These are phyloP conservation scores for Eidolon helvum DNA, from an alignment of 2,113 vertebrate species.

Conservation along the genomic window DNA sequence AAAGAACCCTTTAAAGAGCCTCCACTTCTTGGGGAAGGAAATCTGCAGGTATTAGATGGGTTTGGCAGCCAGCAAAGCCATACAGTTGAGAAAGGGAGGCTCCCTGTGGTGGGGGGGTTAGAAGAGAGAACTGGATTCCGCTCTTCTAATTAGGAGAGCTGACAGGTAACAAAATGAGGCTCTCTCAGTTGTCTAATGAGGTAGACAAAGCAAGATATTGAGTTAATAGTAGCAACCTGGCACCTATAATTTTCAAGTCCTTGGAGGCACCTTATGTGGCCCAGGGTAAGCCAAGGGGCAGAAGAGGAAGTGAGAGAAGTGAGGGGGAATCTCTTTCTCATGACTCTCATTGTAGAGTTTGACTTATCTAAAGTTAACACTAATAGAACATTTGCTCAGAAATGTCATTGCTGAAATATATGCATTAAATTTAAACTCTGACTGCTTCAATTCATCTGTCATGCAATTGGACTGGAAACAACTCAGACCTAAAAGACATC, in stretches of 20 bases:
- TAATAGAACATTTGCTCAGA: conserved; percentile 68
- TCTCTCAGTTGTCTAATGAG: neutral
- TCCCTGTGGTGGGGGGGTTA: neutral
- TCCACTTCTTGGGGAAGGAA: neutral
- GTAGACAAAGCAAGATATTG: neutral
- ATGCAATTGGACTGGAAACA: neutral
- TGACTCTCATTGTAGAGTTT: neutral
- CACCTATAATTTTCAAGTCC: neutral
- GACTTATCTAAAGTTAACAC: conserved; percentile 58
- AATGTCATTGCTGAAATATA: conserved; percentile 50
- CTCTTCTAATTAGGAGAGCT: neutral
- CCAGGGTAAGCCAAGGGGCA: conserved; percentile 48
- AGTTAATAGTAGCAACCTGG: neutral
- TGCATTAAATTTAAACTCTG: neutral
- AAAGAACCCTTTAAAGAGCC: neutral
- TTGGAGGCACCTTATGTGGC: conserved; percentile 11
- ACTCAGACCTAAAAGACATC: neutral
- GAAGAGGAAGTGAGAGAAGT: conserved; percentile 46
- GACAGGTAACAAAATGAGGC: neutral
- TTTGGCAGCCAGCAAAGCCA: neutral
- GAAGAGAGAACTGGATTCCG: neutral
- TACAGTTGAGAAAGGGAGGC: neutral
- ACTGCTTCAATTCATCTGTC: neutral
- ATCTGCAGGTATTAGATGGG: neutral
- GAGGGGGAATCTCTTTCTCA: conserved; percentile 44